Base-by-base conservation (phyloP, 2,797 vertebrate species). In the Alfaro cultratus region DNA sequence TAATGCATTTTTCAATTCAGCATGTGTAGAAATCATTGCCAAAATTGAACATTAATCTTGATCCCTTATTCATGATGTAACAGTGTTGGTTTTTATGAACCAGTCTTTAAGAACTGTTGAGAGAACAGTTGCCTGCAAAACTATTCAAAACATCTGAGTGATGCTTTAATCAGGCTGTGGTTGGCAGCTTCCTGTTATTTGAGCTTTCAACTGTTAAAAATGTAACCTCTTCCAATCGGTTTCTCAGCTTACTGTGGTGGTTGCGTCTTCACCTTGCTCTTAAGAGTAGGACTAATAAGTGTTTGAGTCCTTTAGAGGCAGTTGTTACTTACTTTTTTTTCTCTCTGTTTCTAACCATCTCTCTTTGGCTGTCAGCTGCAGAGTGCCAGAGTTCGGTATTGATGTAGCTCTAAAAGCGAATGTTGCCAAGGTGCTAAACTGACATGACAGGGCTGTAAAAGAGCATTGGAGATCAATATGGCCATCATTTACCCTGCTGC, bases 341-440 rank as follows among this genome's bases (percentile, higher is more conserved):
- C 15, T 75, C 78, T 75, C 77, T 21, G 62, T 80, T 64, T 76
- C 34, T 55, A 53, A 77, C 85, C 31, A n/a, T 86, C 78, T 84
- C 43, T 74, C 73, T 83, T 79, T 77, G 53, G 85, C 83, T 51
- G 76, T 86, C 84, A 68, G 62, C 67, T 81, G 76, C 84, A 68
- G 78, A 85, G 83, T 76, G 82, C 88, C 90, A 84, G 85, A 88
- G 83, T 90, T 88, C 67, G 76, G 78, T 93, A 94, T 94, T 85
- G 93, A 94, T 90, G 90, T n/a, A 43, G 71, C 90, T 82, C 74
- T 86, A 90, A 90, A 41, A 89, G 87, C 15, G 5, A 85, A 85
- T 90, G 92, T 94, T 93, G 91, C 89, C 82, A 83, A 90, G 91
- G 90, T 89, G 92, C 90, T 93, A 94, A 95, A 93, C 89, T 90